Evolutionary conservation across 2,888 invertebrate species (phyloP), one percentile per base, ranked within the genome.

Genomic region (Bimastos eiseni): DNA sequence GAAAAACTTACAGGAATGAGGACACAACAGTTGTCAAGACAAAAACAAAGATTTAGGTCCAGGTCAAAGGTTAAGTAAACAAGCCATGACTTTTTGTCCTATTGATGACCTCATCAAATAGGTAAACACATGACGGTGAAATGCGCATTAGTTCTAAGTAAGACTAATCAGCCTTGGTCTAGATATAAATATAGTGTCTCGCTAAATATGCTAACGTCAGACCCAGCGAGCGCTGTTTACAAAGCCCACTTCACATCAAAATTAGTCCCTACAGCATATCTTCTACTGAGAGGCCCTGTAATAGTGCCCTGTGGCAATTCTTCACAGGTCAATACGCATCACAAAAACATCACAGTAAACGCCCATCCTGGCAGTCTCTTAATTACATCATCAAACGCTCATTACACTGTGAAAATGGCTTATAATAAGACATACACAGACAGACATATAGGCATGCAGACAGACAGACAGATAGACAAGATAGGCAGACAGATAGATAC

Each of bases 1-100:
- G 11, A n/a, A 70, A n/a, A 70, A 70, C 70, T 70, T n/a, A n/a
- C 70, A 70, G 70, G 70, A 70, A 70, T 70, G 70, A 70, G 30
- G n/a, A 8, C n/a, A 70, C n/a, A 70, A 44, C n/a, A n/a, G n/a
- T 3, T 2, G 24, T 30, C 55, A 30, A 30, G 24, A 30, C 24
- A 55, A 3, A 55, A 11, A 30, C 55, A 30, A 55, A 30, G 24
- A n/a, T n/a, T 2, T n/a, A 70, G 13, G n/a, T 70, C 11, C 70
- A 70, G 70, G 70, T 70, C 70, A 70, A 70, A n/a, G 70, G 70
- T 70, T 70, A 70, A 70, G n/a, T n/a, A 70, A 70, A 70, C 70
- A 70, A 70, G 17, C 11, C n/a, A n/a, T n/a, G 70, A 70, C 70
- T n/a, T 70, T 70, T 70, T 70, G n/a, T 70, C 70, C 70, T 70